These are phyloP conservation scores for Rhyacichthys aspro DNA, from an alignment of 2,797 vertebrate species.

Conservation along the genomic window DNA sequence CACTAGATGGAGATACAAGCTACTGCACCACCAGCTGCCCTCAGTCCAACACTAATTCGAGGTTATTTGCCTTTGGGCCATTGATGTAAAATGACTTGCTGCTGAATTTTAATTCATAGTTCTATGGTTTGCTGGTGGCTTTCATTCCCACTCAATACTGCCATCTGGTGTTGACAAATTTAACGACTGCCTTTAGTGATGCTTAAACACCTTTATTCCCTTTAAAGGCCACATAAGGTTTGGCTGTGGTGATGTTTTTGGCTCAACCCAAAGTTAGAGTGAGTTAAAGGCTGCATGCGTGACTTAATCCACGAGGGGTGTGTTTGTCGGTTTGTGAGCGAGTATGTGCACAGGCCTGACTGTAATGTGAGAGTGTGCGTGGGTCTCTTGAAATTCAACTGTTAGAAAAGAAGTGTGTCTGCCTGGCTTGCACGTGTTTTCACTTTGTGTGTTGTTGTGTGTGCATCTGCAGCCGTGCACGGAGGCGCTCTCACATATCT, in stretches of 20 bases:
- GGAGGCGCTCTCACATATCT: slow-evolving; percentile 81
- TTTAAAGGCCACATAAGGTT: neutral
- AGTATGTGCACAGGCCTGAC: slow-evolving; percentile 46
- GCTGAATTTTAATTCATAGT: too few relatives aligned
- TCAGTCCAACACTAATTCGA: neutral
- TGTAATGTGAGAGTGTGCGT: slow-evolving; percentile 58
- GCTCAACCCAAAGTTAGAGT: slow-evolving; percentile 39
- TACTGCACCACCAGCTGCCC: neutral
- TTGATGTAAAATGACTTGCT: too few relatives aligned
- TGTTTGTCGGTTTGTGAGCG: slow-evolving; percentile 27
- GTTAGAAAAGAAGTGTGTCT: slow-evolving; percentile 43
- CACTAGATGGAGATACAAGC: slow-evolving; percentile 9
- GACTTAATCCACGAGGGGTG: slow-evolving; percentile 65
- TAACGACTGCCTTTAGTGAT: too few relatives aligned
- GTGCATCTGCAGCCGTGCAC: slow-evolving; percentile 49
- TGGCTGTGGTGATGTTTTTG: slow-evolving; percentile 37
- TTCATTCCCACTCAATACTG: neutral
- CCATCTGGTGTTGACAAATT: neutral
- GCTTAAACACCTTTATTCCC: neutral
- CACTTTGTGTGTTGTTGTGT: slow-evolving; percentile 21
- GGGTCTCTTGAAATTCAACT: slow-evolving; percentile 59
- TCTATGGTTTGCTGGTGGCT: too few relatives aligned
- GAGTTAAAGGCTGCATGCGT: slow-evolving; percentile 63
- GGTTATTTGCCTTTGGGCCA: too few relatives aligned
- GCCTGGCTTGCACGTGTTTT: slow-evolving; percentile 40